Evolutionary conservation across 2,797 vertebrate species (phyloP).

Genomic region (Cyclura pinguis): DNA sequence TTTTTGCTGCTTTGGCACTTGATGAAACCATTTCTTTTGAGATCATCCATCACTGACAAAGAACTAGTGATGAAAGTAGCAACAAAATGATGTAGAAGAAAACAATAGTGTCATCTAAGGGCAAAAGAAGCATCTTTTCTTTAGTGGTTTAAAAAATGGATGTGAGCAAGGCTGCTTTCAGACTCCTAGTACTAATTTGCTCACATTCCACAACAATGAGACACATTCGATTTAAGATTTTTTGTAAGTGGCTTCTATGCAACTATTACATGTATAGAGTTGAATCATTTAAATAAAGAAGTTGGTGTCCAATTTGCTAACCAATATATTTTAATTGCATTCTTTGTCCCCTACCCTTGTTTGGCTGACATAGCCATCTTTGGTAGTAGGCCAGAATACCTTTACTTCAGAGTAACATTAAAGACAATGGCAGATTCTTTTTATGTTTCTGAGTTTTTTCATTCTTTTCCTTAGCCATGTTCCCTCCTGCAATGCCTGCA

Average conservation of each 20-base stretch:
- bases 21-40: background rate
- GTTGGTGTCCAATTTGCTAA: conserved; percentile 9
- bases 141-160: background rate
- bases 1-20: background rate
- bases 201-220: conserved; percentile 4
- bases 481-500: background rate
- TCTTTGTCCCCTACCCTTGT: background rate
- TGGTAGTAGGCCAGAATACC: background rate
- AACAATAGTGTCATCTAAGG: background rate
- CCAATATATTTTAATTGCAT: conserved; percentile 7
- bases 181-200: conserved; percentile 16
- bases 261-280: conserved; percentile 6
- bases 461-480: background rate
- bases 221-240: conserved; percentile 1
- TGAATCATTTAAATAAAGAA: conserved; percentile 18
- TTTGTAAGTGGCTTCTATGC: background rate
- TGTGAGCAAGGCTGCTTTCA: background rate
- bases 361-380: background rate
- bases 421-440: background rate
- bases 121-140: background rate
- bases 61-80: background rate
- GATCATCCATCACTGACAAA: background rate
- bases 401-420: background rate
- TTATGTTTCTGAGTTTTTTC: background rate
- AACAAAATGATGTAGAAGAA: conserved; percentile 6